Percentiles rank a stretch among this genome's conserved stretches.
phyloP scores from a whole-genome alignment of 1,140 invertebrate species.

The Atta texana region DNA sequence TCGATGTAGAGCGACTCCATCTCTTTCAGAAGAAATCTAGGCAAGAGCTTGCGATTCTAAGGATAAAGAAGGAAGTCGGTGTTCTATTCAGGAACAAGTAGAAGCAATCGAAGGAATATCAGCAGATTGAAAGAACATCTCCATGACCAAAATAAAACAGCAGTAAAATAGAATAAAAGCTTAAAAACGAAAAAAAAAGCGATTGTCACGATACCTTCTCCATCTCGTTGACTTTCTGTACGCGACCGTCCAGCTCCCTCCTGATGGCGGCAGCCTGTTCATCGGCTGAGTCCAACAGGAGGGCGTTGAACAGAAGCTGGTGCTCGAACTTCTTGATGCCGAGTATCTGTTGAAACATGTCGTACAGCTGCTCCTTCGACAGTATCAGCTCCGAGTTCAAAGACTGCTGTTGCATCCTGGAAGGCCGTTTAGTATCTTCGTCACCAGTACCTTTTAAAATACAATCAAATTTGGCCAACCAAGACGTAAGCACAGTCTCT shows the following conservation, averaged over 20 bases:
- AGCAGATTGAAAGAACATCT: slow-evolving; percentile 24
- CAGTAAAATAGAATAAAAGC: slow-evolving; percentile 16
- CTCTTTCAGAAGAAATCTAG: slow-evolving; percentile 99
- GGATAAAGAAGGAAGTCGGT: slow-evolving; percentile 53
- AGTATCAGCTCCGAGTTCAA: slow-evolving; percentile 96
- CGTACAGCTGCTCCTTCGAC: slow-evolving; percentile 98
- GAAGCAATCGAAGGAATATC: slow-evolving; percentile 28
- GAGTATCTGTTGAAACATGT: slow-evolving; percentile 99
- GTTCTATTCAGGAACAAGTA: slow-evolving; percentile 45
- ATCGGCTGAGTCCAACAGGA: slow-evolving; percentile 99
- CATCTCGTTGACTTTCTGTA: slow-evolving; percentile 98
- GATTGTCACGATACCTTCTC: slow-evolving; percentile 91
- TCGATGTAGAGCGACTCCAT: slow-evolving; percentile 99
- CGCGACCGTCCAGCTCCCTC: slow-evolving; percentile 98
- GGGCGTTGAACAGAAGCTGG: slow-evolving; percentile 99
- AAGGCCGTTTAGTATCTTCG: slow-evolving; percentile 94
- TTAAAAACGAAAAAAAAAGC: not conserved
- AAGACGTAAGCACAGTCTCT: slow-evolving; percentile 99
- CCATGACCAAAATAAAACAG: slow-evolving; percentile 38
- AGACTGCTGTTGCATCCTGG: slow-evolving; percentile 94
- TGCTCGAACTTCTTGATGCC: slow-evolving; percentile 99
- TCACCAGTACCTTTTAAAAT: slow-evolving; percentile 97
- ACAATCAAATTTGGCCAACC: slow-evolving; percentile 99
- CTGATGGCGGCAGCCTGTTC: slow-evolving; percentile 99
- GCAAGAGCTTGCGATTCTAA: slow-evolving; percentile 98